A percentile compares a stretch with the other conserved stretches of the same genome.
phyloP scores from a whole-genome alignment of 2,888 invertebrate genomes.

The Tipula vernalis region DNA sequence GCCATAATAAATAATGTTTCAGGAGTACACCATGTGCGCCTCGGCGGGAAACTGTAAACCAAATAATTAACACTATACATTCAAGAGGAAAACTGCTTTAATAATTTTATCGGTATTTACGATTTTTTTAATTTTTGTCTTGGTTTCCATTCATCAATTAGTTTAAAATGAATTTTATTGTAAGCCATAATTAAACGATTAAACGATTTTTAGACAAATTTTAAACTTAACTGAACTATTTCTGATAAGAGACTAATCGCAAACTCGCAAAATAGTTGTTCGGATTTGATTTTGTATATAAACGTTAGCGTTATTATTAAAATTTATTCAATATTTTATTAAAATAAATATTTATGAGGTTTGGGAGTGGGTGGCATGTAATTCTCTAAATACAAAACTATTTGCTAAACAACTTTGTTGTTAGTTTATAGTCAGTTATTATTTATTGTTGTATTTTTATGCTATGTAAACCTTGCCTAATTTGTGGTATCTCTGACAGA shows the following conservation, averaged over 20 bases:
- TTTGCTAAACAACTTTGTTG: not conserved
- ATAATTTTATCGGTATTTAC: not conserved
- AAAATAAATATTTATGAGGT: not conserved
- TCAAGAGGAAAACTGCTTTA: not conserved
- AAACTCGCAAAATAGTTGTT: not conserved
- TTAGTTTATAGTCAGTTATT: not conserved
- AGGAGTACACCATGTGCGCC: conserved; percentile 7
- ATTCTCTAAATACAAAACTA: not conserved
- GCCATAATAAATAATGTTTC: not conserved
- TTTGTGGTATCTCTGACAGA: not conserved
- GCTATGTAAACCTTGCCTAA: not conserved
- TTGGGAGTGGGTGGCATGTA: not conserved
- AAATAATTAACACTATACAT: not conserved
- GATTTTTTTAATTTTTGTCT: not conserved
- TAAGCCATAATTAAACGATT: not conserved
- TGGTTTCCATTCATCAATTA: not conserved
- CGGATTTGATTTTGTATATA: not conserved
- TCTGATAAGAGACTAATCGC: not conserved
- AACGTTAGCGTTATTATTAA: not conserved
- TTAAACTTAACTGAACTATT: not conserved
- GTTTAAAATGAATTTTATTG: not conserved
- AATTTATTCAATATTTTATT: not conserved
- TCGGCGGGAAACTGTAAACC: not conserved
- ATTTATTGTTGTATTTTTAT: not conserved
- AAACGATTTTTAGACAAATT: not conserved